phyloP scores from a whole-genome alignment of 2,797 vertebrate genomes.

The Cottoperca gobio region DNA sequence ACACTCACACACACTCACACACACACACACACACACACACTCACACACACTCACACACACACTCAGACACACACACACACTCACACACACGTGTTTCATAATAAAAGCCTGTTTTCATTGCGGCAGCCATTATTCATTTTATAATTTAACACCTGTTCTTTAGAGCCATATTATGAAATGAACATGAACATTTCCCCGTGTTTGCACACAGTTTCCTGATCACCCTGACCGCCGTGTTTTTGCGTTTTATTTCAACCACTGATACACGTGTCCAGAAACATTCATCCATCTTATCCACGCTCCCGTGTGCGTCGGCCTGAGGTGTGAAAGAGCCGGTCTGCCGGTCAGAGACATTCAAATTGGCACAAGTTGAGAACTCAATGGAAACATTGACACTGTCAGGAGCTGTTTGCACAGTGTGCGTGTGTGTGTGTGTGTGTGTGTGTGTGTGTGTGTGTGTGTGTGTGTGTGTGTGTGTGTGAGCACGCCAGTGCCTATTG shows the following conservation, averaged over 20 bases:
- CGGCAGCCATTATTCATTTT: background rate
- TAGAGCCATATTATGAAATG: too few relatives aligned
- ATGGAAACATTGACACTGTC: slow-evolving; percentile 40
- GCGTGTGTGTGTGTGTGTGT: slow-evolving; percentile 2
- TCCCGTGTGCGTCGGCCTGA: background rate
- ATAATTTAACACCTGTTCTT: background rate
- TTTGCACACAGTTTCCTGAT: background rate
- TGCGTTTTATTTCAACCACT: background rate
- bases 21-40: background rate
- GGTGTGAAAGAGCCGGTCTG: background rate
- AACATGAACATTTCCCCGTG: too few relatives aligned
- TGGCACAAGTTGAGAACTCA: slow-evolving; percentile 14
- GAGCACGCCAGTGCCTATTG: background rate
- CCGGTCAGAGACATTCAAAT: slow-evolving; percentile 29
- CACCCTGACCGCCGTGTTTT: background rate
- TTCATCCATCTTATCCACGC: background rate
- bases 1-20: background rate
- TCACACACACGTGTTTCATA: background rate
- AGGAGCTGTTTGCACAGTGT: slow-evolving; percentile 17
- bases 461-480: background rate
- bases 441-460: slow-evolving; percentile 5
- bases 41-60: background rate
- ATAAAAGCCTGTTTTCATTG: background rate
- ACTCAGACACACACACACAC: background rate
- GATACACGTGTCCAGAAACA: background rate